Conservation (phyloP, 2,888 invertebrate genomes). For the Ormyrus nitidulus region DNA sequence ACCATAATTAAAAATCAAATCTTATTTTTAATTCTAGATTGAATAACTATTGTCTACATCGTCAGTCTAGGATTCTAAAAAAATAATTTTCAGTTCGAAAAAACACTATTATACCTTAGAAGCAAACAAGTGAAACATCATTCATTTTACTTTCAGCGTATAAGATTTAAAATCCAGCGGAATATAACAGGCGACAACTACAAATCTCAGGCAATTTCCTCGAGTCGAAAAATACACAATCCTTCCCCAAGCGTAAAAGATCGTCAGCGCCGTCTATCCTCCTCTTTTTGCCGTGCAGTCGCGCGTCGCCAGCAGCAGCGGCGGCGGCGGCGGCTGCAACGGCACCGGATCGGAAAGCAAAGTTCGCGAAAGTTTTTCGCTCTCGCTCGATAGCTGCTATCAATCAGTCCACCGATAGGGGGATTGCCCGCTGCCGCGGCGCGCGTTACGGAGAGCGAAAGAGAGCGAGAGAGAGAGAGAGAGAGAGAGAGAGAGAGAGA, state of each 20-base stretch:
- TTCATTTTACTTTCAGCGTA: no score
- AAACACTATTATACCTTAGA: no score
- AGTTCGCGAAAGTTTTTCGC: constrained; percentile 41
- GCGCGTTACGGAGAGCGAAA: constrained; percentile 16
- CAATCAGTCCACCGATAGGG: constrained; percentile 31
- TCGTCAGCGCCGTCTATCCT: background rate
- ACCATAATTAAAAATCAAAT: no score
- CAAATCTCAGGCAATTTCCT: constrained; percentile 21
- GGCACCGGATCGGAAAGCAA: constrained; percentile 13
- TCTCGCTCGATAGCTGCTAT: constrained; percentile 24
- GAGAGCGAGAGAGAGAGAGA: no score
- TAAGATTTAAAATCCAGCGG: no score
- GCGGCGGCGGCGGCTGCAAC: no score
- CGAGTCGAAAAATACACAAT: background rate
- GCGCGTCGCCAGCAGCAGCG: background rate
- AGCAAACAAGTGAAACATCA: no score
- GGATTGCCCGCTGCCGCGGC: constrained; percentile 8
- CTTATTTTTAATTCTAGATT: no score
- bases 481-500: background rate
- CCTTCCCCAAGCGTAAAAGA: background rate
- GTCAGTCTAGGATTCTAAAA: no score
- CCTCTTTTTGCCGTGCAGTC: background rate
- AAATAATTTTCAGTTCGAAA: no score
- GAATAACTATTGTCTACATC: no score
- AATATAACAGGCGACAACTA: background rate